Evolutionary conservation across 2,888 invertebrate species (phyloP).

Genomic region (Agrotis exclamationis): DNA sequence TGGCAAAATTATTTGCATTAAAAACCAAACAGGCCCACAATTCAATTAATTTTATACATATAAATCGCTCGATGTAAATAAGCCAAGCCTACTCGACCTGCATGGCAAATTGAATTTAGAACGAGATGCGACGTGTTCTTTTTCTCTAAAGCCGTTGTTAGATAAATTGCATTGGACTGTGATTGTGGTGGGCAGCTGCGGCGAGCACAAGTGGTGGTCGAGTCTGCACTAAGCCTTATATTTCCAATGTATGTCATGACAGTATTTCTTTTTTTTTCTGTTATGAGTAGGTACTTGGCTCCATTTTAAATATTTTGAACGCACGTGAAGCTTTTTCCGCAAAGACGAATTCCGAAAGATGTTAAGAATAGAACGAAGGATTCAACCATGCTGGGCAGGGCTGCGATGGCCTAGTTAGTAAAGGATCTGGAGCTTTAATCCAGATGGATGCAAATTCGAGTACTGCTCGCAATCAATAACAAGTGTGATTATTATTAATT

Average conservation of each 20-base stretch:
- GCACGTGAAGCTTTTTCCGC: too few species aligned
- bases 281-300: too few species aligned
- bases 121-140: slow-evolving; percentile 63
- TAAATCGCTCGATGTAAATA: slow-evolving; percentile 8
- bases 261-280: slow-evolving; percentile 14
- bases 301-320: background rate
- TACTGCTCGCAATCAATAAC: too few species aligned
- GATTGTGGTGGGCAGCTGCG: slow-evolving; percentile 50
- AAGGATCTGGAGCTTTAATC: too few species aligned
- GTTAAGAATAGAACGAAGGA: too few species aligned
- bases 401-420: too few species aligned
- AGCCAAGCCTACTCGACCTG: slow-evolving; percentile 42
- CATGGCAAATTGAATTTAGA: slow-evolving; percentile 76
- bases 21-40: background rate
- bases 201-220: slow-evolving; percentile 39
- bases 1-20: too few species aligned
- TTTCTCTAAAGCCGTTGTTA: slow-evolving; percentile 68
- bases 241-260: slow-evolving; percentile 18
- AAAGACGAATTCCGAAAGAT: too few species aligned
- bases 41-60: slow-evolving; percentile 15
- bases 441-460: too few species aligned
- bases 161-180: slow-evolving; percentile 68
- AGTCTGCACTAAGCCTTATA: slow-evolving; percentile 16
- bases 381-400: too few species aligned
- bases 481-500: too few species aligned